These are phyloP conservation scores for Ophion costatus DNA, from an alignment of 2,888 invertebrate species.

Conservation along the genomic window DNA sequence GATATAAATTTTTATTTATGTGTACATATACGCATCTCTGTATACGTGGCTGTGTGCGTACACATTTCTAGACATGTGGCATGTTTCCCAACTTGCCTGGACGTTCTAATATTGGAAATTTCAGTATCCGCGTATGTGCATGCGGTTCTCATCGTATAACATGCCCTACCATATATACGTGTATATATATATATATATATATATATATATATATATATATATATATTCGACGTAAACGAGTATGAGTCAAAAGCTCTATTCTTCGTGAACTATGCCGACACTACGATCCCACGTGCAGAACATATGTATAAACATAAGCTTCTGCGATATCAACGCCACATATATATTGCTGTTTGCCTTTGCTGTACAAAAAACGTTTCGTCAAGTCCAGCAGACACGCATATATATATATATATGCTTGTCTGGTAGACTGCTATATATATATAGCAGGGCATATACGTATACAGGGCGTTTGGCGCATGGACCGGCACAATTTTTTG, in stretches of 20 bases:
- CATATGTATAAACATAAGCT: conserved; percentile 83
- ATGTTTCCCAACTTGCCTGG: conserved; percentile 79
- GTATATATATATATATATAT: not conserved
- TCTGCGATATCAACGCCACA: conserved; percentile 68
- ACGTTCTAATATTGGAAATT: conserved; percentile 83
- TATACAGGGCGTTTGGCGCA: no score
- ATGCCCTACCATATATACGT: not conserved
- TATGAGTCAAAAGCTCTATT: conserved; percentile 63
- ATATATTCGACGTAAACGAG: conserved; percentile 3
- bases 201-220: conserved; percentile 22
- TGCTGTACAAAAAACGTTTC: conserved; percentile 19
- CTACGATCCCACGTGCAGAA: conserved; percentile 80
- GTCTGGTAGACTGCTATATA: not conserved
- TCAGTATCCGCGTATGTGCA: conserved; percentile 69
- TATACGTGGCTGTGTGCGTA: conserved; percentile 25
- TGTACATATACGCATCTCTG: conserved; percentile 54
- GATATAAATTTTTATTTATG: conserved; percentile 57
- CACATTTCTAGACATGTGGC: conserved; percentile 80
- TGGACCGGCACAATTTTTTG: no score
- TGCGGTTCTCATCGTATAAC: conserved; percentile 39
- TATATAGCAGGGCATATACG: no score
- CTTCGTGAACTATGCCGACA: conserved; percentile 43
- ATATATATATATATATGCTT: not conserved
- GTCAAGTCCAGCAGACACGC: conserved; percentile 10
- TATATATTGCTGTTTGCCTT: conserved; percentile 29